Conservation (phyloP, 2,113 vertebrate genomes). For the Rhabdomys dilectus region DNA sequence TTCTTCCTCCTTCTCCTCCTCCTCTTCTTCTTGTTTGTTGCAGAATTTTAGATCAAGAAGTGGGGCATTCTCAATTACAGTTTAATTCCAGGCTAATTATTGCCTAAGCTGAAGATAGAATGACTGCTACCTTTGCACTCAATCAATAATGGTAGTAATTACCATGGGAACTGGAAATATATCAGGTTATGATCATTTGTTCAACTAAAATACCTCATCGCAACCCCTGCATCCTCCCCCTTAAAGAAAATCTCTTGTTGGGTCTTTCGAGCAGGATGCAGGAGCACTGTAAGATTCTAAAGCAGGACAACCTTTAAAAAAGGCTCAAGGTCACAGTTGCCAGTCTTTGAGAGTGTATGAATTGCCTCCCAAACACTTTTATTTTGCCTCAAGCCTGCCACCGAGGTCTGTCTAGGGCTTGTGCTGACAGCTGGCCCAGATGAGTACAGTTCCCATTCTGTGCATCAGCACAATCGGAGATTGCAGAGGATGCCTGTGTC, state of each 20-base stretch:
- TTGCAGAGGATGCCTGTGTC: slow-evolving; percentile 33
- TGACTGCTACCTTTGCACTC: background rate
- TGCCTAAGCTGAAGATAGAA: background rate
- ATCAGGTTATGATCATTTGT: slow-evolving; percentile 14
- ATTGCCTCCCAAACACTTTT: slow-evolving; percentile 75
- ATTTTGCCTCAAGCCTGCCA: slow-evolving; percentile 57
- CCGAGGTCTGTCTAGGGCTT: slow-evolving; percentile 69
- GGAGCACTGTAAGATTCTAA: background rate
- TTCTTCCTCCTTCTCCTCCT: too few relatives aligned
- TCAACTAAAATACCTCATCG: background rate
- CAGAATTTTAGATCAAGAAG: slow-evolving; percentile 45
- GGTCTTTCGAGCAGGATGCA: background rate
- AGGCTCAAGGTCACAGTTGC: slow-evolving; percentile 58
- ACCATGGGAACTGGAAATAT: background rate
- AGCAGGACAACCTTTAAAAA: slow-evolving; percentile 24
- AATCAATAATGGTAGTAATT: background rate
- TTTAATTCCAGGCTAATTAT: slow-evolving; percentile 58
- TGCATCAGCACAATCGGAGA: slow-evolving; percentile 81
- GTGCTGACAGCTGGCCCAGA: slow-evolving; percentile 67
- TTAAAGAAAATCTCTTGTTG: background rate
- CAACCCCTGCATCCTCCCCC: background rate
- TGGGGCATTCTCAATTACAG: background rate
- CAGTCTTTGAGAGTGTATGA: slow-evolving; percentile 66
- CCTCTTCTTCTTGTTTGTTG: background rate
- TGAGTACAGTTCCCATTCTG: background rate